Conservation (phyloP, 2,888 invertebrate species). For the Cheilosia grossa region DNA sequence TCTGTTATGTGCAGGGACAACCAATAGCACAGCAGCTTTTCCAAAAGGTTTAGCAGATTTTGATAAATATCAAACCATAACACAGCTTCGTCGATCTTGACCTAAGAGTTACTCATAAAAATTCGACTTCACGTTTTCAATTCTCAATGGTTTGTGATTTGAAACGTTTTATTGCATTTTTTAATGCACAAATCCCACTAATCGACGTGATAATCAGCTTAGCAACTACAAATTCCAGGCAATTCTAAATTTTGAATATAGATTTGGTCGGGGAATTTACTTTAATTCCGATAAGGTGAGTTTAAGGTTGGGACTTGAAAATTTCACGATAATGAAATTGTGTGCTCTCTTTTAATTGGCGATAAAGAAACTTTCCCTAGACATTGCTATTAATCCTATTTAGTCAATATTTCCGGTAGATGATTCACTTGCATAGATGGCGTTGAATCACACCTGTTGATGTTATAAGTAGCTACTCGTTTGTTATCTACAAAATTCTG, state of each 20-base stretch:
- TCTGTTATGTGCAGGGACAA: too few species aligned
- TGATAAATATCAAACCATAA: too few species aligned
- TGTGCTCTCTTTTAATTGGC: too few species aligned
- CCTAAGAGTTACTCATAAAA: too few species aligned
- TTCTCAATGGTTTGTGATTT: too few species aligned
- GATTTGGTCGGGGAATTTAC: background rate
- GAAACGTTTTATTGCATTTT: too few species aligned
- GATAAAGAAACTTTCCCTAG: background rate
- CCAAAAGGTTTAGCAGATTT: too few species aligned
- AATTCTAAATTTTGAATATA: background rate
- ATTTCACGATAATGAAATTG: background rate
- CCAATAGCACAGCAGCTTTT: too few species aligned
- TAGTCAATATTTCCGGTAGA: slow-evolving; percentile 29
- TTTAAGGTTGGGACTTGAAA: too few species aligned
- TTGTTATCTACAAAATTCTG: background rate
- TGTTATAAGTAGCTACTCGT: background rate
- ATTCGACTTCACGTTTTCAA: too few species aligned
- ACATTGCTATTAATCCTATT: background rate
- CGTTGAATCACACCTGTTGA: slow-evolving; percentile 16
- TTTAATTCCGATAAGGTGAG: background rate
- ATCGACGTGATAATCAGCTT: background rate
- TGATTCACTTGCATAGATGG: slow-evolving; percentile 20
- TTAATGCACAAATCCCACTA: background rate
- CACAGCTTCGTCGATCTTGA: too few species aligned
- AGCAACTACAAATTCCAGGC: background rate